Evolutionary conservation across 2,797 vertebrate genomes (phyloP).

Genomic region (Accipiter superciliosus): DNA sequence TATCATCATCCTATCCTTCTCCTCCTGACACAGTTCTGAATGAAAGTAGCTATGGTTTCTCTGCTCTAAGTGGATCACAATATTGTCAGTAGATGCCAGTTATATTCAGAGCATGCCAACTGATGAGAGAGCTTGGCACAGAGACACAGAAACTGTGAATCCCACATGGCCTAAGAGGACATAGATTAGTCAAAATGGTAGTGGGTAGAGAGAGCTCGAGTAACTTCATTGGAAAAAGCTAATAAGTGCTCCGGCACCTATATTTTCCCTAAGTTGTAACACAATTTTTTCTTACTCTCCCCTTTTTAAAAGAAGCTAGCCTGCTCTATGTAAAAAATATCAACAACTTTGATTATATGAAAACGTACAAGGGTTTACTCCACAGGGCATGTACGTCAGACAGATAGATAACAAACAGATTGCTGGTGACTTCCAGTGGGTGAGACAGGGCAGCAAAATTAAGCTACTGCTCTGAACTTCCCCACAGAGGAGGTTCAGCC

Average conservation of each 20-base stretch:
- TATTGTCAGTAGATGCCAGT: background rate
- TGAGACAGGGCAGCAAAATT: background rate
- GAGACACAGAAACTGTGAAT: background rate
- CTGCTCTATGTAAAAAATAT: background rate
- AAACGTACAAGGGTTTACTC: background rate
- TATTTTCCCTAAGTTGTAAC: background rate
- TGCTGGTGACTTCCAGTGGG: background rate
- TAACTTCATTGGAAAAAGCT: background rate
- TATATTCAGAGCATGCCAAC: background rate
- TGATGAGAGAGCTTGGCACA: background rate
- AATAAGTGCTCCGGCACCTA: background rate
- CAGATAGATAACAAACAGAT: background rate
- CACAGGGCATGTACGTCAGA: fast-evolving
- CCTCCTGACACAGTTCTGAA: background rate
- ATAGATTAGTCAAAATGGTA: background rate
- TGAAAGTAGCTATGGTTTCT: background rate
- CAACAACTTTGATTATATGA: background rate
- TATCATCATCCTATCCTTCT: background rate
- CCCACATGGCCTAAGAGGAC: background rate
- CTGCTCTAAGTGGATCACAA: background rate
- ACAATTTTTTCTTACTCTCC: background rate
- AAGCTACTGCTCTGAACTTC: background rate
- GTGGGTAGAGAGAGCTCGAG: background rate
- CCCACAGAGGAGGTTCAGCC: background rate
- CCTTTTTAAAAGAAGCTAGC: background rate